Base-by-base conservation (phyloP, 1,140 invertebrate species). In the Sycophila sp. region DNA sequence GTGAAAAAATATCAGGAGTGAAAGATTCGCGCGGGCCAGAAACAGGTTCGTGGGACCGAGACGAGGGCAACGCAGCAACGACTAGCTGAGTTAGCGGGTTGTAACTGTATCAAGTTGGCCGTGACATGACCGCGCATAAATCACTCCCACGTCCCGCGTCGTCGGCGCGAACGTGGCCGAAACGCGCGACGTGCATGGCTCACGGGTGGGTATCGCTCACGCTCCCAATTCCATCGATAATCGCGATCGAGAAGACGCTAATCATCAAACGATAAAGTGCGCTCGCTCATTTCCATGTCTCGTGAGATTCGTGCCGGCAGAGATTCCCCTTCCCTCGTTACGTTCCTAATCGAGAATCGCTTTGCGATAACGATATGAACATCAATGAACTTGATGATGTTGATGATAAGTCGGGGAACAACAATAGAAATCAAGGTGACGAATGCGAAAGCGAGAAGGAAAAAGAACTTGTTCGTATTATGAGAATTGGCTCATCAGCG, bases 31-130 rank as follows among this genome's bases (percentile, higher is more conserved):
- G 11, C 38, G 56, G 17, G 58, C 6, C 0, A 13, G 30, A 40
- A 53, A 65, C 63, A 55, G 22, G 55, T n/a, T n/a, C 22, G 49
- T 11, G 11, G n/a, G n/a, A n/a, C 4, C 30, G 32, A 40, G 32
- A 26, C 15, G 60, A 26, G 32, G 51, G 36, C 55, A 30, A 11
- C 70, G 55, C 58, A 40, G 4, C 34, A 19, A 34, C 15, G 65
- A 69, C 71, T 77, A 80, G 77, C 73, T 77, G 77, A 83, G 77
- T 83, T 82, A 81, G 79, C 79, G 77, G 77, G 75, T 84, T 83
- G 81, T 84, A 84, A 85, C 80, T 82, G 80, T 81, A 84, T 84
- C 80, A 84, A 83, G 80, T 83, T 83, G 78, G 79, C 81, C 79
- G 79, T 83, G 81, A 84, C 83, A 82, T 78, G 80, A 81, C 69